Evolutionary conservation across 2,113 vertebrate genomes (phyloP), one percentile per base, ranked within the genome.

Genomic region (Speoplatyrhinus poulsoni): DNA sequence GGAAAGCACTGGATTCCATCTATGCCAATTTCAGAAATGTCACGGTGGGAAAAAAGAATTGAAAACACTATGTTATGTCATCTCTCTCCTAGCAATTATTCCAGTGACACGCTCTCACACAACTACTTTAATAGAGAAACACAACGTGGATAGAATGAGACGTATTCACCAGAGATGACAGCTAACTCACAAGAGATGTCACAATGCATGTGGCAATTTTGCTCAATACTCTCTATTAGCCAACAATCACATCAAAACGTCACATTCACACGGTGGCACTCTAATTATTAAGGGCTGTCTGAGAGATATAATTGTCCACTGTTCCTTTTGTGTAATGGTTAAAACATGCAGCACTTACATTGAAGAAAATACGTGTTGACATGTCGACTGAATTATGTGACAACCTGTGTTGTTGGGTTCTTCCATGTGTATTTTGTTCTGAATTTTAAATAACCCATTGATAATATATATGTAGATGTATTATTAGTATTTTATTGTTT

Each of bases 1-100:
- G 72, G 76, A 76, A 60, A 70, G 69, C 75, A 66, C 66, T 46
- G 62, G 72, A 72, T 82, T 81, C 81, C 65, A 77, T 81, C 76
- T 76, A 67, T 74, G 77, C 62, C 81, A 82, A 85, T 87, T 89
- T 87, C 56, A 70, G 72, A 85, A 83, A 85, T 82, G 83, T 85
- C 81, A 87, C 67, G 33, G 70, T 76, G 36, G 55, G 57, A 19
- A 74, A 60, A 77, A 72, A 65, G 65, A 80, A 83, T 79, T 83
- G 66, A 75, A 87, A 76, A 89, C 76, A 82, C 79, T 46, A 67
- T 62, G 86, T 82, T 72, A 78, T 69, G 70, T 82, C 82, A 82
- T 81, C 82, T 84, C 77, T 85, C 82, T 87, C 77, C 70, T 10
- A 79, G 81, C 83, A 87, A 90, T 91, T 88, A 89, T 82, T 79